Conservation (phyloP, 92 coral and sea anemone species). For the Porites divaricata region DNA sequence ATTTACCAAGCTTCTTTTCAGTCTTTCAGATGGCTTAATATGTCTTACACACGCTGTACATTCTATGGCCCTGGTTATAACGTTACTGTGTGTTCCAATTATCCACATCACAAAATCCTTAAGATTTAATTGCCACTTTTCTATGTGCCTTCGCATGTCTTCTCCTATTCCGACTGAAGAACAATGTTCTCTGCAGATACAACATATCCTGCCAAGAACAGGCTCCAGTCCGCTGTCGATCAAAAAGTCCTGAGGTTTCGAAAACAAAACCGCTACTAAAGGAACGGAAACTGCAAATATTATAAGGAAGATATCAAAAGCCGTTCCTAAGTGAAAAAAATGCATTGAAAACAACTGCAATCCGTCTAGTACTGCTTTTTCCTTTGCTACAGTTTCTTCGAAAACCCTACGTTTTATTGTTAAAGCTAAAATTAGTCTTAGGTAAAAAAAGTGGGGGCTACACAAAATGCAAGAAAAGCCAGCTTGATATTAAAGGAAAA, state of each 20-base stretch:
- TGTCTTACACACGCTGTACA: not conserved
- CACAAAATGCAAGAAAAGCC: not conserved
- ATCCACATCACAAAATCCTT: not conserved
- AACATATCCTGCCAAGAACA: no score
- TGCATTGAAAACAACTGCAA: not conserved
- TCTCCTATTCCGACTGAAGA: not conserved
- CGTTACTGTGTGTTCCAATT: not conserved
- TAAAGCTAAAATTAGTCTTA: not conserved
- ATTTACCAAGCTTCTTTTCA: not conserved
- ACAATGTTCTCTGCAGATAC: no score
- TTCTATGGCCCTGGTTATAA: not conserved
- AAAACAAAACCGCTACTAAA: not conserved
- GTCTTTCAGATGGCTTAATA: not conserved
- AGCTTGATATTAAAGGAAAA: conserved; percentile 5
- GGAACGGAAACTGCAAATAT: not conserved
- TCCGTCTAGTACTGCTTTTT: not conserved
- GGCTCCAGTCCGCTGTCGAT: no score
- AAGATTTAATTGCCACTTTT: not conserved
- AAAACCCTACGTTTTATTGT: not conserved
- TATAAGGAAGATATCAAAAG: not conserved
- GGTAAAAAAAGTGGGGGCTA: not conserved
- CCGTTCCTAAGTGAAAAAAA: not conserved
- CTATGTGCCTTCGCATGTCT: not conserved
- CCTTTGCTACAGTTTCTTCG: not conserved
- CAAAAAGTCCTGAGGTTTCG: not conserved